Evolutionary conservation across 1,140 invertebrate genomes (phyloP), one percentile per base, ranked within the genome.

Genomic region (Saccostrea echinata): DNA sequence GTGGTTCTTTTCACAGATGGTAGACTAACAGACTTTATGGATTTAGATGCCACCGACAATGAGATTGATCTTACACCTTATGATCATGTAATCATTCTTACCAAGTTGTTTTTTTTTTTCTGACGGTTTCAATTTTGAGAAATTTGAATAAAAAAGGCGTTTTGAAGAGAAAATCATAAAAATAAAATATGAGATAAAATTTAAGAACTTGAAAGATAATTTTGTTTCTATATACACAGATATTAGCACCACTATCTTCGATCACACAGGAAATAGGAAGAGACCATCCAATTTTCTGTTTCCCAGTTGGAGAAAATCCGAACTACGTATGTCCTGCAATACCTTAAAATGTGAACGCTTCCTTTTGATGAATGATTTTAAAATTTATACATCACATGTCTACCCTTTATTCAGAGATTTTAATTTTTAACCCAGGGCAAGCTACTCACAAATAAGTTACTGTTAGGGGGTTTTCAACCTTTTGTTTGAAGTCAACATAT

Each of bases 1-100:
- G 68, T 76, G 27, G 68, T 76, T 16, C 24, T 76, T 13, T 76
- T 76, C 16, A 76, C 68, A 30, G 68, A 76, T 27, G 68, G 68
- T 16, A 33, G 12, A 76, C 16, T 33, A 27, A 76, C 68, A 30
- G 30, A 76, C 1, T 76, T 76, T 30, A 16, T 4, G 13, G 33
- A 76, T 4, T 16, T 12, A 12, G 27, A 33, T 30, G 27, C 68
- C 68, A 76, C 1, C 0, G 68, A 76, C 0, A 33, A 33, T 3
- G 68, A 76, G 12, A 18, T 27, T 12, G 68, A 33, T 3, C 27
- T 4, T 33, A 27, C 11, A 3, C 68, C 68, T 12, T 12, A 33
- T 30, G 27, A 33, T 0, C 30, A 13, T 30, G 68, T 76, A 76
- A 61, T 21, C 18, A 55, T 55, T 11, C 55, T 61, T n/a, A 43